Conservation (phyloP, 2,113 vertebrate genomes). For the Ivindomyrus marchei region DNA sequence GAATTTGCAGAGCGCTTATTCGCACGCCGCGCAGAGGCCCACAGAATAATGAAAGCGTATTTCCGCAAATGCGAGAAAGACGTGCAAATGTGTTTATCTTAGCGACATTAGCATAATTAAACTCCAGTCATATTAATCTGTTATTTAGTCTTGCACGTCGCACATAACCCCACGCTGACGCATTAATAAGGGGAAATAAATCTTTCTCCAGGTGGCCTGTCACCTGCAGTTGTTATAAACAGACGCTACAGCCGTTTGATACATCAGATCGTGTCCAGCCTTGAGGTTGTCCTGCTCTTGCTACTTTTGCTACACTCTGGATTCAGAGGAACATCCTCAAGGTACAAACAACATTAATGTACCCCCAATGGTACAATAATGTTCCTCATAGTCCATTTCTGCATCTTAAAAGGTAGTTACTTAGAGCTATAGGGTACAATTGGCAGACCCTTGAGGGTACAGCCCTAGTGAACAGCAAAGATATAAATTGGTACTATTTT, state of each 20-base stretch:
- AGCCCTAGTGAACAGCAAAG: not conserved
- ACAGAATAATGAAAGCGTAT: not conserved
- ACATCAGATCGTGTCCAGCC: not conserved
- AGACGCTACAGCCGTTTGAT: not conserved
- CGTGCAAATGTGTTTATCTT: not conserved
- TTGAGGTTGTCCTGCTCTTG: not conserved
- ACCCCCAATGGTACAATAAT: not conserved
- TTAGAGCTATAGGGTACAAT: not conserved
- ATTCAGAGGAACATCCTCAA: not conserved
- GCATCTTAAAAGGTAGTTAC: not conserved
- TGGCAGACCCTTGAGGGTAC: not conserved
- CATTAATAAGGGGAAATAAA: not conserved
- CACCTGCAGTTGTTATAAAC: not conserved
- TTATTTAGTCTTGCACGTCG: not conserved
- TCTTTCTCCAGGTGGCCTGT: constrained; percentile 3
- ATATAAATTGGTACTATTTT: not conserved
- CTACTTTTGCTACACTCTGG: not conserved
- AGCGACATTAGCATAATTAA: not conserved
- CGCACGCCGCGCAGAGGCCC: not conserved
- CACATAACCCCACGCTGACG: not conserved
- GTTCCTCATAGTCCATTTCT: not conserved
- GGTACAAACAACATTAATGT: not conserved
- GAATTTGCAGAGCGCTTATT: not conserved
- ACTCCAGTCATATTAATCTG: not conserved
- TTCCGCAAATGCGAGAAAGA: not conserved